These are phyloP conservation scores for Perodicticus potto DNA, from an alignment of 2,797 vertebrate species.

Conservation along the genomic window DNA sequence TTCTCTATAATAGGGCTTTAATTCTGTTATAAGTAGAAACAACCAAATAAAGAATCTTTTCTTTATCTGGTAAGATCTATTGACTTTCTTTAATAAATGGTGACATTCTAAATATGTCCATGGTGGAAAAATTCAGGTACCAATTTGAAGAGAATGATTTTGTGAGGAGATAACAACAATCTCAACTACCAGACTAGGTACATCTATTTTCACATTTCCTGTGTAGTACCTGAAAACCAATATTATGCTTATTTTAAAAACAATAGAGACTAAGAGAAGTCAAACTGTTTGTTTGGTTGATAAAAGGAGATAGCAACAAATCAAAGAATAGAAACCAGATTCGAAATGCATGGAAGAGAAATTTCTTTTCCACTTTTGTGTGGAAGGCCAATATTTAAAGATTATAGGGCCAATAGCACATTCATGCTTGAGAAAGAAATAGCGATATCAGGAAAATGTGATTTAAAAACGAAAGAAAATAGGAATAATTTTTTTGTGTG, in stretches of 20 bases:
- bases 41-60: neutral
- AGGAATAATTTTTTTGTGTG: neutral
- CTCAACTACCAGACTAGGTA: neutral
- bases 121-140: neutral
- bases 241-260: neutral
- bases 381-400: neutral
- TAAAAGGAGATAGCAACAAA: conserved; percentile 5
- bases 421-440: conserved; percentile 34
- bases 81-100: conserved; percentile 16
- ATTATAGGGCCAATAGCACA: neutral
- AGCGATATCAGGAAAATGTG: conserved; percentile 20
- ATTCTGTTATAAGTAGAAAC: conserved; percentile 27
- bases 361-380: neutral
- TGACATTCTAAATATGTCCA: neutral
- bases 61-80: neutral
- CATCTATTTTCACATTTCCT: neutral
- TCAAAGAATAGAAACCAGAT: neutral
- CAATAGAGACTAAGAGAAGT: neutral
- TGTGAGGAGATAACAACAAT: conserved; percentile 35
- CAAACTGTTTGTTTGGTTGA: conserved; percentile 21
- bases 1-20: neutral
- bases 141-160: neutral
- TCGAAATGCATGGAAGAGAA: neutral
- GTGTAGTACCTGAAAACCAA: conserved; percentile 28
- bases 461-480: conserved; percentile 36